Evolutionary conservation across 2,113 vertebrate genomes (phyloP).

Genomic region (Clinocottus analis): DNA sequence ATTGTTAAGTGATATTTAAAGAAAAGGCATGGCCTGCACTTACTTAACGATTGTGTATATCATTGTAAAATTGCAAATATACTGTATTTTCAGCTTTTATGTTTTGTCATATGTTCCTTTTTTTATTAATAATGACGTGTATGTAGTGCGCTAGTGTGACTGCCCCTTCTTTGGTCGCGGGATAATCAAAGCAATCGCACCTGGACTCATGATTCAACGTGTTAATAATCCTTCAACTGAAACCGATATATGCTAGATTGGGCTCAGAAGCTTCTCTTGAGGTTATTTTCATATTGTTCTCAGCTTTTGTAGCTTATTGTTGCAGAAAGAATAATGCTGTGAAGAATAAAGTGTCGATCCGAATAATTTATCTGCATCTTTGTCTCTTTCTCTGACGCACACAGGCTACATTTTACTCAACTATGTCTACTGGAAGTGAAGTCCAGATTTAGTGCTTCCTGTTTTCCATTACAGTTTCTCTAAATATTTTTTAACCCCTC

Average conservation of each 20-base stretch:
- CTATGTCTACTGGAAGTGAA: background rate
- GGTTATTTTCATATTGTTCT: slow-evolving; percentile 73
- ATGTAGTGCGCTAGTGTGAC: slow-evolving; percentile 39
- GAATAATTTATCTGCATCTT: background rate
- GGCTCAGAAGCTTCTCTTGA: slow-evolving; percentile 60
- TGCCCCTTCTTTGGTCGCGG: slow-evolving; percentile 50
- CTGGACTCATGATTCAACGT: slow-evolving; percentile 47
- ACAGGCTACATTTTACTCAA: slow-evolving; percentile 5
- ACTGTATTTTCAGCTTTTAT: slow-evolving; percentile 68
- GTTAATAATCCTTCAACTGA: slow-evolving; percentile 68
- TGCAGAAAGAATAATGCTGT: slow-evolving; percentile 69
- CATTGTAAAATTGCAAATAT: slow-evolving; percentile 72
- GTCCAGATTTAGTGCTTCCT: slow-evolving; percentile 7
- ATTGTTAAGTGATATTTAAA: slow-evolving; percentile 46
- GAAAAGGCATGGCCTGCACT: slow-evolving; percentile 40
- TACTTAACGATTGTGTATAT: slow-evolving; percentile 59
- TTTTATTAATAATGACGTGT: slow-evolving; percentile 47
- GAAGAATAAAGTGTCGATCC: slow-evolving; percentile 79
- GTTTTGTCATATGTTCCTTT: slow-evolving; percentile 40
- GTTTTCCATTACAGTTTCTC: slow-evolving; percentile 38
- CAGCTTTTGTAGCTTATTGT: slow-evolving; percentile 76
- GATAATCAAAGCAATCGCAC: slow-evolving; percentile 54
- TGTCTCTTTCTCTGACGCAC: background rate
- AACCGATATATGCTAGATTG: slow-evolving; percentile 48
- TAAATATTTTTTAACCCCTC: background rate